These are phyloP conservation scores for Eupithecia inturbata DNA, from an alignment of 2,888 invertebrate species.

Conservation along the genomic window DNA sequence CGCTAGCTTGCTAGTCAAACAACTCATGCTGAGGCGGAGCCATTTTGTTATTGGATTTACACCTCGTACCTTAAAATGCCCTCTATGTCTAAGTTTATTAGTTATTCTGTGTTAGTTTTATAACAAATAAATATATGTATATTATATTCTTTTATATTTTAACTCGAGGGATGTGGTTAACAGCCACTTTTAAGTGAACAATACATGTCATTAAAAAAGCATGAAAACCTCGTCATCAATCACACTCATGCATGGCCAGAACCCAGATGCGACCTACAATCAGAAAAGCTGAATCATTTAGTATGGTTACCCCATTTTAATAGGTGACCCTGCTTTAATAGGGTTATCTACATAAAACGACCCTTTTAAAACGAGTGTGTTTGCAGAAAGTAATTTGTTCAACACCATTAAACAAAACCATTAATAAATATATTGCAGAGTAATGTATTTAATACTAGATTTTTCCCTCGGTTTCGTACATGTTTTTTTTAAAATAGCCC, in stretches of 20 bases:
- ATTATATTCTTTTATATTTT: too few relatives aligned
- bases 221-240: background rate
- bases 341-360: background rate
- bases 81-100: too few relatives aligned
- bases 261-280: background rate
- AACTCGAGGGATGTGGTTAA: too few relatives aligned
- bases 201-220: background rate
- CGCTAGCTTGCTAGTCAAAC: too few relatives aligned
- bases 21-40: too few relatives aligned
- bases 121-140: too few relatives aligned
- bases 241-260: background rate
- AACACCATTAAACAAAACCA: background rate
- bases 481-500: too few relatives aligned
- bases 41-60: too few relatives aligned
- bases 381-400: background rate
- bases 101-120: too few relatives aligned
- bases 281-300: slow-evolving; percentile 1
- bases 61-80: too few relatives aligned
- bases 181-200: background rate
- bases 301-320: background rate
- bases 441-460: background rate
- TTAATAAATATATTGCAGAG: background rate
- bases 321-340: background rate
- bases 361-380: slow-evolving; percentile 1
- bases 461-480: background rate